These are phyloP conservation scores for Dendrocincla tyrannina DNA, from an alignment of 2,797 vertebrate species.

Conservation along the genomic window DNA sequence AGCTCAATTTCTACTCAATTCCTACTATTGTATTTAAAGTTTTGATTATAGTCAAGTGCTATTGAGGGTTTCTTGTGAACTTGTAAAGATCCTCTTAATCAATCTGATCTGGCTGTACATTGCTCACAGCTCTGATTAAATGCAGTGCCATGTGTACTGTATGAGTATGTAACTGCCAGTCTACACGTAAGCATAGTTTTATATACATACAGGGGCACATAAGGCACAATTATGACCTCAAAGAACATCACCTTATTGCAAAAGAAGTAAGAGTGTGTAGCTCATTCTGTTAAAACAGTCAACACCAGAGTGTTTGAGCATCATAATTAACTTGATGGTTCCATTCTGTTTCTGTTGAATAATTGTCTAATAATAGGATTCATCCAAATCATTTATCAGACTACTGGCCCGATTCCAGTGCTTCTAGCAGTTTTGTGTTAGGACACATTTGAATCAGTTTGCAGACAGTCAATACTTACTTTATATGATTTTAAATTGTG, in stretches of 20 bases:
- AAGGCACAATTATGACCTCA: background rate
- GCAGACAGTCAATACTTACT: conserved; percentile 35
- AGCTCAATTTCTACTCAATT: conserved; percentile 64
- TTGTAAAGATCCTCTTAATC: conserved; percentile 60
- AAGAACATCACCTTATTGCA: background rate
- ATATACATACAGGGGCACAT: background rate
- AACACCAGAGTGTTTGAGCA: background rate
- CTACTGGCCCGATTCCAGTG: background rate
- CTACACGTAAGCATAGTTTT: background rate
- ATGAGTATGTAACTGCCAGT: background rate
- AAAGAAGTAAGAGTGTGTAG: background rate
- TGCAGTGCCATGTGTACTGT: background rate
- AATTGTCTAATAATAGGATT: background rate
- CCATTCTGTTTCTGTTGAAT: background rate
- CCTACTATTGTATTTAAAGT: conserved; percentile 66
- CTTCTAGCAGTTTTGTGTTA: background rate
- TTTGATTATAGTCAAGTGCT: conserved; percentile 68
- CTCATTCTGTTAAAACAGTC: background rate
- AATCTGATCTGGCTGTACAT: background rate
- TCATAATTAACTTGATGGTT: background rate
- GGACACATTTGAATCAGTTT: conserved; percentile 34
- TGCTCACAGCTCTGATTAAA: conserved; percentile 37
- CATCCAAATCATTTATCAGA: background rate
- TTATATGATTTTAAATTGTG: conserved; percentile 60
- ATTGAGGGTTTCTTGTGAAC: conserved; percentile 38